phyloP scores from a whole-genome alignment of 2,888 invertebrate species.

The Chironomus tentans region DNA sequence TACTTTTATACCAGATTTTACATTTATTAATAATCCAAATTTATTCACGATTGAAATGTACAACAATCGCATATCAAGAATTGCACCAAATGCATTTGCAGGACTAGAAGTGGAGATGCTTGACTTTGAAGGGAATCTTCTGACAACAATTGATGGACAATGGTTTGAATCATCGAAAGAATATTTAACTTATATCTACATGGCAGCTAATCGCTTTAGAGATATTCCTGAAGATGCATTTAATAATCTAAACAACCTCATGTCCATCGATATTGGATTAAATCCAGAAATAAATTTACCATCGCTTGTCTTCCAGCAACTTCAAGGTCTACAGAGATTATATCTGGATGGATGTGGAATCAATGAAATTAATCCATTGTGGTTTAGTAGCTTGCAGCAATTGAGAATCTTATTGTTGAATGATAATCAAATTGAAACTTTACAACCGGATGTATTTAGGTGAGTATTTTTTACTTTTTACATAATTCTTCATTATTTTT shows the following conservation, averaged over 20 bases:
- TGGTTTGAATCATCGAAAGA: not conserved
- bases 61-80: not conserved
- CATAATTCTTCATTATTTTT: no score
- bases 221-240: not conserved
- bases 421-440: not conserved
- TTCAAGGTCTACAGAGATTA: not conserved
- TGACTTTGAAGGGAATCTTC: not conserved
- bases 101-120: not conserved
- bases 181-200: not conserved
- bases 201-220: not conserved
- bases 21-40: not conserved
- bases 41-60: not conserved
- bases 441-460: not conserved
- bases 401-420: not conserved
- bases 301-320: not conserved
- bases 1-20: not conserved
- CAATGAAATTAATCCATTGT: not conserved
- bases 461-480: not conserved
- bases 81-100: not conserved
- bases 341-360: not conserved
- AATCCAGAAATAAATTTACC: not conserved
- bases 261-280: not conserved
- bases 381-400: not conserved
- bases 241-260: not conserved
- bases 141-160: not conserved